Conservation (phyloP, 1,140 invertebrate genomes). For the Scaptomyza pallida region DNA sequence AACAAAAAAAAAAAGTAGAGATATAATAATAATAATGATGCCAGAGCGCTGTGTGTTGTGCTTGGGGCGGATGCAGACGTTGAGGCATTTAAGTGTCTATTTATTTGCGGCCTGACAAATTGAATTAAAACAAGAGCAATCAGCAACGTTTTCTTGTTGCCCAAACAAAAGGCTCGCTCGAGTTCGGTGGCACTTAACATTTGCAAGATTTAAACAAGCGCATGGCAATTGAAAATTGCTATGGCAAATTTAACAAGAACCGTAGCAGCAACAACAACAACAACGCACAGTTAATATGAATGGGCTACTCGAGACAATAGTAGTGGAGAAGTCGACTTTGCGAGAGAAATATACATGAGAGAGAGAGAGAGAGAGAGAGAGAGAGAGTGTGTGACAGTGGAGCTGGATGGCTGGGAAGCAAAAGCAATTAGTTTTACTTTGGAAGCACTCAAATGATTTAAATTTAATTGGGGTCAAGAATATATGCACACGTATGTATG, state of each 20-base stretch:
- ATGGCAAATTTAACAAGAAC: conserved; percentile 33
- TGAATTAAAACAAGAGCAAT: conserved; percentile 68
- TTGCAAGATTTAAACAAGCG: conserved; percentile 39
- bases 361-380: too few relatives aligned
- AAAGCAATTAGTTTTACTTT: conserved; percentile 79
- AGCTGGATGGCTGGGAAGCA: conserved; percentile 9
- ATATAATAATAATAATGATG: conserved; percentile 2
- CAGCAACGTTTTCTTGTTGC: conserved; percentile 12
- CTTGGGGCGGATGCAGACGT: conserved; percentile 53
- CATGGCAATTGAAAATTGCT: conserved; percentile 40
- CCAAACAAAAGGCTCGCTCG: not conserved
- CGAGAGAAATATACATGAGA: not conserved
- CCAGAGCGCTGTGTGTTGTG: not conserved
- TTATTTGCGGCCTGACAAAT: conserved; percentile 68
- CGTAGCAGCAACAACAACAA: not conserved
- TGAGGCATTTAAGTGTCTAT: conserved; percentile 54
- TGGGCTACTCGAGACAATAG: conserved; percentile 34
- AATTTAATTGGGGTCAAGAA: conserved; percentile 79
- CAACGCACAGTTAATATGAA: conserved; percentile 21
- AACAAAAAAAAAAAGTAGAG: not conserved
- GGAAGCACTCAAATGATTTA: conserved; percentile 75
- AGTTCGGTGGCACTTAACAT: conserved; percentile 19
- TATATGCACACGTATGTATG: conserved; percentile 26
- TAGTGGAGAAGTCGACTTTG: conserved; percentile 1
- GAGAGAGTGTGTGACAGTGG: not conserved